These are phyloP conservation scores for Leptopterna dolabrata DNA, from an alignment of 2,888 invertebrate species.

Conservation along the genomic window DNA sequence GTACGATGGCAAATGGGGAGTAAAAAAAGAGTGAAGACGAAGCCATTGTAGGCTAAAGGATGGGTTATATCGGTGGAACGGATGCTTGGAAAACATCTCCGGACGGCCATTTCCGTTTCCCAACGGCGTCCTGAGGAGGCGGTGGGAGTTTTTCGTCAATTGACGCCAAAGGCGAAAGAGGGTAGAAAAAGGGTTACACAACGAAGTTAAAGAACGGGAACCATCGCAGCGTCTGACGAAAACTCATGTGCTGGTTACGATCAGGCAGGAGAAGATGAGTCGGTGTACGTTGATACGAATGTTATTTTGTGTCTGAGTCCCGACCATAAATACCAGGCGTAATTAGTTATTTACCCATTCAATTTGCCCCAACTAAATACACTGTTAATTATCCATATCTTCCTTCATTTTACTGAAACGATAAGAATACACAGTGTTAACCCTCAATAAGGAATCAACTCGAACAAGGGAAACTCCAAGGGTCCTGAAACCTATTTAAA, in stretches of 20 bases:
- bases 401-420: too few relatives aligned
- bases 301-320: neutral
- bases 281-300: neutral
- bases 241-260: neutral
- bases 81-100: constrained; percentile 32
- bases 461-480: too few relatives aligned
- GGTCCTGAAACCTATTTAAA: too few relatives aligned
- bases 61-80: constrained; percentile 31
- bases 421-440: too few relatives aligned
- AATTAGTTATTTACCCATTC: too few relatives aligned
- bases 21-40: neutral
- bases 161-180: neutral
- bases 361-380: too few relatives aligned
- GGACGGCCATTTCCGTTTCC: constrained; percentile 32
- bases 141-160: constrained; percentile 10
- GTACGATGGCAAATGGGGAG: neutral
- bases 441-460: too few relatives aligned
- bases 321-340: too few relatives aligned
- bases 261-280: neutral
- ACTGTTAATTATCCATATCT: too few relatives aligned
- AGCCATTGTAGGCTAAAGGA: constrained; percentile 20
- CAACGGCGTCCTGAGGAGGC: constrained; percentile 19
- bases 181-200: neutral
- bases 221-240: neutral
- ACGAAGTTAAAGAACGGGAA: neutral